Percentiles rank a stretch among this genome's conserved stretches.
Evolutionary conservation across 2,888 invertebrate species (phyloP).

Genomic region (Chrysomela aeneicollis): DNA sequence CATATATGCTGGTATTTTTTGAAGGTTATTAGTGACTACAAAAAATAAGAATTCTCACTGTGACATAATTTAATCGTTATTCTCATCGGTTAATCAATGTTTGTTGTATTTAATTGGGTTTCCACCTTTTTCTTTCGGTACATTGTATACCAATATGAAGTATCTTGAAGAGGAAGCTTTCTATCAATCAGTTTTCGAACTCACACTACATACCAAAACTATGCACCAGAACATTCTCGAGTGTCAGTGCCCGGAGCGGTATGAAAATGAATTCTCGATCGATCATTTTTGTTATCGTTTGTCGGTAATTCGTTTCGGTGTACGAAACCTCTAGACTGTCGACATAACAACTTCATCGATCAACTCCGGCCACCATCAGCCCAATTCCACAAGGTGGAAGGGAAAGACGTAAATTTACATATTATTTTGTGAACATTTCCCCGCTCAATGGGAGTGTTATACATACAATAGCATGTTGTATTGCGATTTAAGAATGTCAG

Average conservation of each 20-base stretch:
- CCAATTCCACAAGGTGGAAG: conserved; percentile 25
- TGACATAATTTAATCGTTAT: too few species aligned
- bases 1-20: too few species aligned
- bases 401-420: conserved; percentile 4
- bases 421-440: not conserved
- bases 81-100: too few species aligned
- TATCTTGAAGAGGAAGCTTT: too few species aligned
- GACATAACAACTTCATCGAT: conserved; percentile 37
- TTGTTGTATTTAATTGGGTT: too few species aligned
- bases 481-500: conserved; percentile 3
- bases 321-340: conserved; percentile 14
- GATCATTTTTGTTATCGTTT: conserved; percentile 1
- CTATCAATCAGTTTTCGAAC: not conserved
- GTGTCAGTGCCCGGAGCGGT: not conserved
- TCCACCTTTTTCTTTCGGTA: too few species aligned
- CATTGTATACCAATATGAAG: too few species aligned
- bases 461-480: not conserved
- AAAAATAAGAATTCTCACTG: too few species aligned
- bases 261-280: not conserved
- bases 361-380: conserved; percentile 36
- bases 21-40: too few species aligned
- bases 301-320: conserved; percentile 2
- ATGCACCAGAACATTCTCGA: not conserved
- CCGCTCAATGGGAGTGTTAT: not conserved
- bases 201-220: not conserved